These are phyloP conservation scores for Amblyopsis hoosieri DNA, from an alignment of 2,797 vertebrate genomes.

Conservation along the genomic window DNA sequence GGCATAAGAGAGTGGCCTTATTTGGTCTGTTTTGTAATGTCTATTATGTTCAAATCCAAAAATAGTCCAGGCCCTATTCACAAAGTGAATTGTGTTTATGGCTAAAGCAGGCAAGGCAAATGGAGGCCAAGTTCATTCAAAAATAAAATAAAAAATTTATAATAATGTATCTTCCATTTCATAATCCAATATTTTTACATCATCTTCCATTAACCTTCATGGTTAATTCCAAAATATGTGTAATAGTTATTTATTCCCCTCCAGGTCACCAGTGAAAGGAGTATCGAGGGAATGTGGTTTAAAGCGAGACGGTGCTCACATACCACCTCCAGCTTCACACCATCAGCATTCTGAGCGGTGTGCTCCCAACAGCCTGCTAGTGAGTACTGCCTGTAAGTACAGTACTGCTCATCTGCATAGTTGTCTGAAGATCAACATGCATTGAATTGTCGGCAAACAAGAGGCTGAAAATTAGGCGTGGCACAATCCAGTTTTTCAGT, in stretches of 20 bases:
- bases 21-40: too few relatives aligned
- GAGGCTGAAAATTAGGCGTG: background rate
- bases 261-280: conserved; percentile 58
- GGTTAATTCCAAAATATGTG: background rate
- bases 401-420: conserved; percentile 41
- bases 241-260: conserved; percentile 20
- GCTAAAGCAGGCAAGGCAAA: too few relatives aligned
- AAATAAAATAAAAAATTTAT: too few relatives aligned
- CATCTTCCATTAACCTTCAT: too few relatives aligned
- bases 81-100: too few relatives aligned
- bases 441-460: background rate
- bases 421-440: conserved; percentile 18
- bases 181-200: too few relatives aligned
- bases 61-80: too few relatives aligned
- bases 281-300: conserved; percentile 74
- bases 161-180: too few relatives aligned
- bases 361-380: conserved; percentile 53
- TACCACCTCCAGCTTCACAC: conserved; percentile 43
- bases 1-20: too few relatives aligned
- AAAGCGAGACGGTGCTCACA: conserved; percentile 58
- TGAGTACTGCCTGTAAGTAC: conserved; percentile 63
- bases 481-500: background rate
- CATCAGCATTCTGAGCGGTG: conserved; percentile 53
- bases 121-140: too few relatives aligned
- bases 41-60: too few relatives aligned